A percentile compares a stretch with the other conserved stretches of the same genome.
These are phyloP conservation scores for Phoebastria nigripes DNA, from an alignment of 2,797 vertebrate species.

Conservation along the genomic window DNA sequence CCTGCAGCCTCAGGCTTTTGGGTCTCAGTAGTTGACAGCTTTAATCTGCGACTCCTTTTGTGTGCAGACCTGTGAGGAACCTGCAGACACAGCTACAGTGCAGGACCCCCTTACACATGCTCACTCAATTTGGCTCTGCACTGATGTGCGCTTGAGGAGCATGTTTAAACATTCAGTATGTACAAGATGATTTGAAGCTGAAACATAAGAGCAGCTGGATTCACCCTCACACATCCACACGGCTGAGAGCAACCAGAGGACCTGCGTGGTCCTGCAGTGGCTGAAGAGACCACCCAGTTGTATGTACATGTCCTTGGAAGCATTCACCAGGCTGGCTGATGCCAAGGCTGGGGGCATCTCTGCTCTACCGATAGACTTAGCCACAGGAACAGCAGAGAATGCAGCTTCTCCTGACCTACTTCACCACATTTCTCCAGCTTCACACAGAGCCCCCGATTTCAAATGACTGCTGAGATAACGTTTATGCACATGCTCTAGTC, in stretches of 20 bases:
- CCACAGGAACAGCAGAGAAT: constrained; percentile 13
- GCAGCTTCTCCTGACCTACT: constrained; percentile 5
- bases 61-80: neutral
- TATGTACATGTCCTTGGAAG: constrained; percentile 14
- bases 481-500: constrained; percentile 15
- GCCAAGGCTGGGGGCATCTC: neutral
- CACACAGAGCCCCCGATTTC: constrained; percentile 9
- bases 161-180: constrained; percentile 43
- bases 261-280: neutral
- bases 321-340: neutral
- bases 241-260: constrained; percentile 1
- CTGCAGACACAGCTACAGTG: neutral
- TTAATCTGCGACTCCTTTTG: neutral
- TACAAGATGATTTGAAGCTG: constrained; percentile 48
- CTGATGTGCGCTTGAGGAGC: neutral
- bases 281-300: neutral
- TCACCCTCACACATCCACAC: neutral
- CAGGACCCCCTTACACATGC: neutral
- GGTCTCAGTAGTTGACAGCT: constrained; percentile 41
- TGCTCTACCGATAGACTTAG: constrained; percentile 23
- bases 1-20: neutral
- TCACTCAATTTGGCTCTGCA: neutral
- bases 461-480: constrained; percentile 38
- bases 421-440: neutral
- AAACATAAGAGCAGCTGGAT: constrained; percentile 35